Base-by-base conservation (phyloP, 2,888 invertebrate species). In the Epinotia bilunana region DNA sequence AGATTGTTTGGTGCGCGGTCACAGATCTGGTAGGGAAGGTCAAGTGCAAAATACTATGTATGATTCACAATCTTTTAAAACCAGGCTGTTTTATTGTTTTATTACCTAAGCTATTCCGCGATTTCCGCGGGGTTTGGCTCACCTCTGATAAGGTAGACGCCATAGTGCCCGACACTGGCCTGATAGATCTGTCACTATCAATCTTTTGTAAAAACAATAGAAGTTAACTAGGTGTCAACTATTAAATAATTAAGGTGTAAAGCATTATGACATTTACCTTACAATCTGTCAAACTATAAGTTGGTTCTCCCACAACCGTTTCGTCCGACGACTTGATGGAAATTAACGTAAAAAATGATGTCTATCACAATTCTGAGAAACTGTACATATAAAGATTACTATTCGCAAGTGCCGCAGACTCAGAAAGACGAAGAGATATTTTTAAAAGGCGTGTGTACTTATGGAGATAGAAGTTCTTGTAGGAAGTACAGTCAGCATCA, bases 11-110 rank as follows among this genome's bases (percentile, higher is more conserved):
- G 81, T 81, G 84, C 82, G 85, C 87, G 88, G 90, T 86, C 88
- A 87, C 84, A 87, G 86, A 88, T 87, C 88, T 86, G 80, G 84
- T 83, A 81, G 79, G 83, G 87, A 90, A 91, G 90, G 91, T 90
- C 90, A 91, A 88, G 86, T 46, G 86, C 83, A 79, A 82, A 77
- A 46, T 69, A 73, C 70, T 78, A 82, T 80, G 80, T 82, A 83
- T 78, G 82, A 79, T 79, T 82, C 76, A 80, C 76, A 79, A 78
- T 73, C 76, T 78, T 65, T 77, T 68, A 78, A 80, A 79, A 49
- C 49, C 2, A 6, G 6, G 23, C n/a, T 3, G 28, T 64, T 49
- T 23, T 18, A 49, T 49, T 16, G 7, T 39, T 9, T 23, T 49
- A 11, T 18, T 53, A n/a, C n/a, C 1, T 28, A 65, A 0, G 13